A percentile compares a stretch with the other conserved stretches of the same genome.
Conservation (phyloP, 2,797 vertebrate genomes). For the Australoheros facetus region DNA sequence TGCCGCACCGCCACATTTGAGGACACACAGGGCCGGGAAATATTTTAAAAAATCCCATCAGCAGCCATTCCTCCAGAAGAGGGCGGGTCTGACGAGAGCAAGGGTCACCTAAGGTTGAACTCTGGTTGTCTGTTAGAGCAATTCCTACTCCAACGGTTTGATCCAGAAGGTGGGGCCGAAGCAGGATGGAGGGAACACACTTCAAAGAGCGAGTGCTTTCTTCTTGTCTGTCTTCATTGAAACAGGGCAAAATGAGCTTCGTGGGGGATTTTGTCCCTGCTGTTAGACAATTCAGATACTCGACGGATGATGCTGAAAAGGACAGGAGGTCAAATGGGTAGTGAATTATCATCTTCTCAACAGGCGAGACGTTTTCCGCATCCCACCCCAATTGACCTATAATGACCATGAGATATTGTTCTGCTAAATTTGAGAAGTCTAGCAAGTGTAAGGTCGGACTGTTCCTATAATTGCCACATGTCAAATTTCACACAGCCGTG, state of each 20-base stretch:
- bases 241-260: slow-evolving; percentile 69
- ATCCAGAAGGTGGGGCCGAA: slow-evolving; percentile 65
- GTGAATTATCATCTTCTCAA: slow-evolving; percentile 70
- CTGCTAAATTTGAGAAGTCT: slow-evolving; percentile 59
- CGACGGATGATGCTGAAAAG: slow-evolving; percentile 63
- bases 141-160: slow-evolving; percentile 74
- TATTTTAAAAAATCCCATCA: slow-evolving; percentile 92
- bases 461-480: slow-evolving; percentile 53
- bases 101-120: slow-evolving; percentile 78
- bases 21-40: slow-evolving; percentile 91
- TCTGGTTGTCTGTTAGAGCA: slow-evolving; percentile 56
- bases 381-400: slow-evolving; percentile 57
- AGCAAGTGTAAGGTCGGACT: slow-evolving; percentile 53
- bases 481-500: slow-evolving; percentile 61
- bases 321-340: slow-evolving; percentile 64
- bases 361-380: slow-evolving; percentile 57
- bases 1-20: slow-evolving; percentile 94
- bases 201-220: slow-evolving; percentile 71
- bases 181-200: slow-evolving; percentile 62
- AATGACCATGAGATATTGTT: slow-evolving; percentile 62
- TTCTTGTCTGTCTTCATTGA: slow-evolving; percentile 70
- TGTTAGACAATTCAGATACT: slow-evolving; percentile 67
- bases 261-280: slow-evolving; percentile 66
- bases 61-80: slow-evolving; percentile 91
- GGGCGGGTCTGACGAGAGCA: slow-evolving; percentile 67